phyloP scores from a whole-genome alignment of 2,888 invertebrate species.

The Troilus luridus region DNA sequence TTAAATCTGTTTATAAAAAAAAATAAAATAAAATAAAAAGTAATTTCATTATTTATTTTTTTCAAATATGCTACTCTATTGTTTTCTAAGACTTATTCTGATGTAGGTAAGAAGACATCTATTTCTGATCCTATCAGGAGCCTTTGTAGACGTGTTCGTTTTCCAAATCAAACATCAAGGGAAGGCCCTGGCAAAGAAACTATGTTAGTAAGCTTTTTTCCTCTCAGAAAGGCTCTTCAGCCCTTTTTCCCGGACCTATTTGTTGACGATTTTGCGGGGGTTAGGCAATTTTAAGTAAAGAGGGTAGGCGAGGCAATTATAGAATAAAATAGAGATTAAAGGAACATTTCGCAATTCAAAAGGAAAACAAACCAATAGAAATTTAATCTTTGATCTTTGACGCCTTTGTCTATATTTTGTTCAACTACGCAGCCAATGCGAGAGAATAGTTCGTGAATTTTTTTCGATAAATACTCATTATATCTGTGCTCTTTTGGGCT shows the following conservation, averaged over 20 bases:
- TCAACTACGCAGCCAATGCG: too few species aligned
- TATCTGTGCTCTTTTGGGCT: too few species aligned
- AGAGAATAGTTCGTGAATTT: too few species aligned
- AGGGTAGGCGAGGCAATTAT: background rate
- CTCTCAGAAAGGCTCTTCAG: background rate
- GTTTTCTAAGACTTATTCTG: background rate
- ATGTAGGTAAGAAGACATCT: background rate
- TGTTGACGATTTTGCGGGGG: background rate
- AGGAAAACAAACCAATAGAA: background rate
- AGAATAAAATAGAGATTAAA: background rate
- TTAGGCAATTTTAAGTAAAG: background rate
- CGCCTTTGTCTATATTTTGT: too few species aligned
- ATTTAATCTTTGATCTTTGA: background rate
- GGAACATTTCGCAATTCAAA: background rate
- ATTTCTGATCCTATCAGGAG: background rate
- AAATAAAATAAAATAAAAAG: too few species aligned
- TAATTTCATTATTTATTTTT: too few species aligned
- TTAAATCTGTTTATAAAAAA: too few species aligned
- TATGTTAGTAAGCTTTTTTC: background rate
- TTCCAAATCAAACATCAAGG: constrained; percentile 4
- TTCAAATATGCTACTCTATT: too few species aligned
- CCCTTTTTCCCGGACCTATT: background rate
- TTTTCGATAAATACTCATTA: too few species aligned
- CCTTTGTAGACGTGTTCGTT: background rate
- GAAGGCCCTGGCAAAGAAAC: background rate